Evolutionary conservation across 2,888 invertebrate species (phyloP).

Genomic region (Eilema caniola): DNA sequence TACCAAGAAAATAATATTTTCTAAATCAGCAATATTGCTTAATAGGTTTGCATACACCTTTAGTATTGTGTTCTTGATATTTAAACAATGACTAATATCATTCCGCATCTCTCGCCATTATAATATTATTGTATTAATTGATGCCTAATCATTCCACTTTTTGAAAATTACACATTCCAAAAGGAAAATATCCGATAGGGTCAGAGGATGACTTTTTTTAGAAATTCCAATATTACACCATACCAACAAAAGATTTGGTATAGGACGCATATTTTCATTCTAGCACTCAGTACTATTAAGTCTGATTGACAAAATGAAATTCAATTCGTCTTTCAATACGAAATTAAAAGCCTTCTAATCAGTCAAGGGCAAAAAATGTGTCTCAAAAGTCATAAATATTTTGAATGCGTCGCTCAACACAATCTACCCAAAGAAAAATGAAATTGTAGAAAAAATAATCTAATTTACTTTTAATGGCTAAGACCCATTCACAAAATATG

Average conservation of each 20-base stretch:
- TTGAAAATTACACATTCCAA: not conserved
- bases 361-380: not conserved
- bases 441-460: conserved; percentile 34
- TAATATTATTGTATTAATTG: not conserved
- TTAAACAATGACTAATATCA: not conserved
- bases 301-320: no score
- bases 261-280: no score
- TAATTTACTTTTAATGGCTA: conserved; percentile 51
- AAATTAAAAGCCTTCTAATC: no score
- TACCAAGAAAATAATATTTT: conserved; percentile 17
- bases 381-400: not conserved
- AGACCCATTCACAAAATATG: conserved; percentile 42
- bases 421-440: conserved; percentile 16
- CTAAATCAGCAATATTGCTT: conserved; percentile 18
- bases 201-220: not conserved
- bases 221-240: no score
- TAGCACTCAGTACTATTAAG: no score
- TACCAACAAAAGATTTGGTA: no score
- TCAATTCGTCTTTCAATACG: no score
- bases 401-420: no score
- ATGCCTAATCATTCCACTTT: not conserved
- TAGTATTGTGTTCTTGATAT: not conserved
- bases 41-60: not conserved
- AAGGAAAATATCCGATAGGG: not conserved
- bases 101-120: not conserved